phyloP scores from a whole-genome alignment of 2,888 invertebrate genomes.

The Caenorhabditis sp. region DNA sequence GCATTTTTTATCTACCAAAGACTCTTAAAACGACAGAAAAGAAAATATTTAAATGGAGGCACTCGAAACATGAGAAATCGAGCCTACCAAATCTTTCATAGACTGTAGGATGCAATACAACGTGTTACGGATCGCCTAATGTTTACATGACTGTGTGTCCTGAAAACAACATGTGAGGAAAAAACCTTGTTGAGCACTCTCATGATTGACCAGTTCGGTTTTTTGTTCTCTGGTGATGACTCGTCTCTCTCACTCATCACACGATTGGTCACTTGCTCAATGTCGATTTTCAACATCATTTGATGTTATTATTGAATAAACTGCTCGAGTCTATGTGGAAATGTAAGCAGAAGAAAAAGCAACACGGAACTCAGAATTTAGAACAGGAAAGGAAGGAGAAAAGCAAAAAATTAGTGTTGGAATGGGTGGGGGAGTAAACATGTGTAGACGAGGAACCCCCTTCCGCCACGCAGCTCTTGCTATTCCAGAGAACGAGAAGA shows the following conservation, averaged over 20 bases:
- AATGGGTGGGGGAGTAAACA: conserved; percentile 20
- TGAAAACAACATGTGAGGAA: conserved; percentile 15
- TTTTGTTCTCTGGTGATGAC: conserved; percentile 10
- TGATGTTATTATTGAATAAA: no score
- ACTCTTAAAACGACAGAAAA: no score
- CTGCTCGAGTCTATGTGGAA: not conserved
- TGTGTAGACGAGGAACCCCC: conserved; percentile 42
- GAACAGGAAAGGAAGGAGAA: conserved; percentile 15
- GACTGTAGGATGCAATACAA: not conserved
- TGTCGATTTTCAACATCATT: not conserved
- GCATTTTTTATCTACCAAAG: no score
- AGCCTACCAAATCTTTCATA: no score
- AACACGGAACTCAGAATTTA: not conserved
- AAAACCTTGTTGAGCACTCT: not conserved
- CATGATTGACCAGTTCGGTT: conserved; percentile 8
- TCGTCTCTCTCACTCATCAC: not conserved
- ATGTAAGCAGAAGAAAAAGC: not conserved
- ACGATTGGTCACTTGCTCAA: not conserved
- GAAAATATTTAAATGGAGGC: no score
- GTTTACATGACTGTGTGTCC: conserved; percentile 3
- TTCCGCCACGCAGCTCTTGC: not conserved
- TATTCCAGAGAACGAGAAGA: conserved; percentile 6
- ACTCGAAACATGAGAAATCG: no score
- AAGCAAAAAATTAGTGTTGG: conserved; percentile 13
- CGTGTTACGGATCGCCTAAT: not conserved